Evolutionary conservation across 2,797 vertebrate genomes (phyloP).

Genomic region (Jordanella pulchra): DNA sequence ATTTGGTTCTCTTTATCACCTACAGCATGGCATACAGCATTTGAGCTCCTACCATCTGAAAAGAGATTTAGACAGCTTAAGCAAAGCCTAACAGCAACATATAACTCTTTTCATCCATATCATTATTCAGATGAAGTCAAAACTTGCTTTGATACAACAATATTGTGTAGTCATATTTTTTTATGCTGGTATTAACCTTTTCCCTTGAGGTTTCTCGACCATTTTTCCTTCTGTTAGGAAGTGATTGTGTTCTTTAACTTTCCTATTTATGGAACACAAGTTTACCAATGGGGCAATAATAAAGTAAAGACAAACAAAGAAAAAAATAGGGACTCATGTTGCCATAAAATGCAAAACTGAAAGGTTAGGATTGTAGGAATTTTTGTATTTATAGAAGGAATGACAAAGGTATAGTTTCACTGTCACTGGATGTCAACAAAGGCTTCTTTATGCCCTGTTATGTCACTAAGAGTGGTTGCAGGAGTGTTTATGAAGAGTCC

Average conservation of each 20-base stretch:
- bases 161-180: neutral
- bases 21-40: neutral
- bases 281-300: neutral
- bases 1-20: neutral
- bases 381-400: constrained; percentile 44
- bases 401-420: constrained; percentile 63
- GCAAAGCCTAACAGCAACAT: neutral
- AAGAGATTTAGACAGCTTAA: neutral
- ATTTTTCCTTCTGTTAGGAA: neutral
- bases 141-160: too few species aligned
- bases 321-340: neutral
- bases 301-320: neutral
- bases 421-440: constrained; percentile 57
- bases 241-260: neutral
- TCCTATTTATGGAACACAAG: neutral
- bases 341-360: neutral
- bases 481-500: constrained; percentile 34
- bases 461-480: constrained; percentile 53
- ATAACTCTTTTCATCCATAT: neutral
- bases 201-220: neutral
- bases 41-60: neutral
- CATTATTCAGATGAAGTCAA: neutral
- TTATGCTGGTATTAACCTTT: neutral
- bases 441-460: constrained; percentile 62
- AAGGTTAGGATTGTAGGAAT: constrained; percentile 43